phyloP scores from a whole-genome alignment of 2,888 invertebrate genomes.

The Lypha dubia region DNA sequence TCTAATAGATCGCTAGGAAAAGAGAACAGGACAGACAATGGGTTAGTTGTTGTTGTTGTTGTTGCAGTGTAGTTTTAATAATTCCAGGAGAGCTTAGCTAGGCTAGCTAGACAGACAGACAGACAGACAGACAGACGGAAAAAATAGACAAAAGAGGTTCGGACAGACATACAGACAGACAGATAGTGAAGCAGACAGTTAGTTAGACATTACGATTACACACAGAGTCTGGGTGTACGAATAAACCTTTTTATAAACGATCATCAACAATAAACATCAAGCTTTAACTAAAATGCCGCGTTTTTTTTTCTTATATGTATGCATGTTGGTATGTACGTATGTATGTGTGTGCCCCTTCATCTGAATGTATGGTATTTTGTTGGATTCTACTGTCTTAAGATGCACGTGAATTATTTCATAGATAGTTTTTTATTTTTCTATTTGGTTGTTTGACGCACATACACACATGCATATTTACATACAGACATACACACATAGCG shows the following conservation, averaged over 20 bases:
- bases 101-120: neutral
- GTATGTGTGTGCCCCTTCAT: constrained; percentile 7
- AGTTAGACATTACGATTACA: constrained; percentile 69
- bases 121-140: neutral
- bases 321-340: neutral
- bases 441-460: constrained; percentile 14
- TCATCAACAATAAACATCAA: constrained; percentile 71
- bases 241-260: constrained; percentile 69
- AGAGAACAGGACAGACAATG: constrained; percentile 58
- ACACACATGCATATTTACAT: too few relatives aligned
- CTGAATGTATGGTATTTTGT: neutral
- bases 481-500: too few relatives aligned
- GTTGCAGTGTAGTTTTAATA: too few relatives aligned
- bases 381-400: constrained; percentile 29
- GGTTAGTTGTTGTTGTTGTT: constrained; percentile 10
- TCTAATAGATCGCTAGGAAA: constrained; percentile 46
- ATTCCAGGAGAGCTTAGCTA: constrained; percentile 62
- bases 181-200: constrained; percentile 65
- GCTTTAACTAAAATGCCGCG: constrained; percentile 65
- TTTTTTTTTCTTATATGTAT: constrained; percentile 23
- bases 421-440: constrained; percentile 28
- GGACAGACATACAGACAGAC: constrained; percentile 43
- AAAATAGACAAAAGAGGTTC: too few relatives aligned
- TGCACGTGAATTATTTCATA: constrained; percentile 67
- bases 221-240: constrained; percentile 3